Conservation (phyloP, 2,113 vertebrate genomes). For the Paratilapia polleni region DNA sequence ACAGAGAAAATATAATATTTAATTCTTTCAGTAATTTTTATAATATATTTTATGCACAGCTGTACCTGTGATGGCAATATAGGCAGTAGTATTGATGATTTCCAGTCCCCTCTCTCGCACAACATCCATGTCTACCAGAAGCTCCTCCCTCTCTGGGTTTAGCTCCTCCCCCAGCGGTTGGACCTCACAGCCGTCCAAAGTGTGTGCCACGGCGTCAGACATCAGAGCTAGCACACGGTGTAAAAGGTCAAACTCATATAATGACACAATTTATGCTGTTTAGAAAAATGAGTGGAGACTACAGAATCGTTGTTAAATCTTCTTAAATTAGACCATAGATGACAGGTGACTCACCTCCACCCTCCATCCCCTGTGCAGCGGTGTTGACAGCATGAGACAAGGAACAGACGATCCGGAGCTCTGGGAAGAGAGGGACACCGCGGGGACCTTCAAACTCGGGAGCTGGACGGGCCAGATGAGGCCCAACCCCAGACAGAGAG, state of each 20-base stretch:
- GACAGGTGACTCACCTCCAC: slow-evolving; percentile 75
- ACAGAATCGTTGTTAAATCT: not conserved
- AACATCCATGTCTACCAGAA: slow-evolving; percentile 88
- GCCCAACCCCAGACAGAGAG: slow-evolving; percentile 88
- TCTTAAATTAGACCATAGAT: not conserved
- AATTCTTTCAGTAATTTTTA: too few relatives aligned
- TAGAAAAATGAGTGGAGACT: not conserved
- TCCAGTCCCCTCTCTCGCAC: slow-evolving; percentile 91
- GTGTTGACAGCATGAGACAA: slow-evolving; percentile 89
- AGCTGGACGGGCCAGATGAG: slow-evolving; percentile 89
- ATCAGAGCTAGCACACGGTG: slow-evolving; percentile 80
- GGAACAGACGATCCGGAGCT: slow-evolving; percentile 93
- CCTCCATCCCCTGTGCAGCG: slow-evolving; percentile 84
- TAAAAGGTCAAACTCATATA: not conserved
- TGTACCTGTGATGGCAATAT: slow-evolving; percentile 92
- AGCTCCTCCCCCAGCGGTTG: slow-evolving; percentile 93
- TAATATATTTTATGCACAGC: not conserved
- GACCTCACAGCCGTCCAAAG: slow-evolving; percentile 95
- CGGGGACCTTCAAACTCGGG: slow-evolving; percentile 89
- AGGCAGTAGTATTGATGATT: slow-evolving; percentile 93
- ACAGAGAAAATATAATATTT: not conserved
- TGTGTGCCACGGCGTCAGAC: slow-evolving; percentile 97
- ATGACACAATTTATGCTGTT: not conserved
- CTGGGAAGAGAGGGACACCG: slow-evolving; percentile 92
- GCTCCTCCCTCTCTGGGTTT: slow-evolving; percentile 90